Evolutionary conservation across 2,888 invertebrate species (phyloP).

Genomic region (Alviniconcha strummeri): DNA sequence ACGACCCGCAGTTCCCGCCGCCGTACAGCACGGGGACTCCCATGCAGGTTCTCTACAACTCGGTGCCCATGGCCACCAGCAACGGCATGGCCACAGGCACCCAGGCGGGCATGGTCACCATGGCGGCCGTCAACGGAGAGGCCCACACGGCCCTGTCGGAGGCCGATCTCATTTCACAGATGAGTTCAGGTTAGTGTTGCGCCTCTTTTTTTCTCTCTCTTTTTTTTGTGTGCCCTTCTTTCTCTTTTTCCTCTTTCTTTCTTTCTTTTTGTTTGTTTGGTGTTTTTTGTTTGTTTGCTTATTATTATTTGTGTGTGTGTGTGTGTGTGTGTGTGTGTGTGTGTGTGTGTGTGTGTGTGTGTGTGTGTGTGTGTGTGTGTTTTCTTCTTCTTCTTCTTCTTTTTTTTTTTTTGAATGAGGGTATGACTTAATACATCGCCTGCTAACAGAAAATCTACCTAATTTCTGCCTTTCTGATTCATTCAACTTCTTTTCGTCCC

Average conservation of each 20-base stretch:
- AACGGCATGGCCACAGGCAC: slow-evolving; percentile 2
- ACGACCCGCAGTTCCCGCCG: slow-evolving; percentile 29
- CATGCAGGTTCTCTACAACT: slow-evolving; percentile 31
- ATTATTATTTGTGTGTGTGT: neutral
- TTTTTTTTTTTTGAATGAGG: too few relatives aligned
- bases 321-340: neutral
- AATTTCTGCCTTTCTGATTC: too few relatives aligned
- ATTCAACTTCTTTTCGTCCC: too few relatives aligned
- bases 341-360: neutral
- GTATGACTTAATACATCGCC: too few relatives aligned
- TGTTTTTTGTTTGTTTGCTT: neutral
- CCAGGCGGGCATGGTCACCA: slow-evolving; percentile 12
- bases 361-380: neutral
- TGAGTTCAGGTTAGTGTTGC: slow-evolving; percentile 24
- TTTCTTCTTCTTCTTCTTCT: too few relatives aligned
- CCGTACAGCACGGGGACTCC: slow-evolving; percentile 13
- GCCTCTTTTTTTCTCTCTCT: neutral
- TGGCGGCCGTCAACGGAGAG: neutral
- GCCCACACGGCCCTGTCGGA: slow-evolving; percentile 20
- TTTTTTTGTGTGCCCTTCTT: neutral
- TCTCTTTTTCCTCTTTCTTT: neutral
- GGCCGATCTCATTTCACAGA: slow-evolving; percentile 29
- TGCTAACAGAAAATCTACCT: too few relatives aligned
- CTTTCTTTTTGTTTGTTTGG: neutral
- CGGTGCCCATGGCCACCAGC: slow-evolving; percentile 24